Evolutionary conservation across 2,113 vertebrate species (phyloP), one percentile per base, ranked within the genome.

Genomic region (Condylura cristata): DNA sequence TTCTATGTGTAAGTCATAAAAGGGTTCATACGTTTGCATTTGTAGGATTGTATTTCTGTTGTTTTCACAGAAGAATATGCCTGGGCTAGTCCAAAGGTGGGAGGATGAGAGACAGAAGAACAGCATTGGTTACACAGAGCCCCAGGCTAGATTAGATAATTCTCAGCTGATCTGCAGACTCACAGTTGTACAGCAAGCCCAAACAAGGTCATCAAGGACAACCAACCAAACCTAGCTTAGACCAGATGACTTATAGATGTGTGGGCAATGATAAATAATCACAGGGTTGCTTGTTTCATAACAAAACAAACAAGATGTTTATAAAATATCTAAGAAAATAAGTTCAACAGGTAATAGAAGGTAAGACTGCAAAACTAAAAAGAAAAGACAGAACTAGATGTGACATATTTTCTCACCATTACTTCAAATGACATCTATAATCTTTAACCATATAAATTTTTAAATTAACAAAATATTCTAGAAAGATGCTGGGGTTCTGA

Each of bases 291-390:
- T 70, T 89, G 17, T 63, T 83, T 85, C 30, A 30, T 12, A 20
- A n/a, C 41, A 94, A 91, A 89, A 34, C 39, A 89, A 94, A 90
- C 30, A 75, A 71, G 11, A 53, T 61, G 5, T 28, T 97, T 86
- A 96, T 8, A 66, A 86, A 94, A 91, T 58, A 95, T 22, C 82
- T 86, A 90, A 56, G 37, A 92, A 95, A 92, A 79, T 37, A 51
- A 8, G 14, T 89, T 85, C 34, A 82, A 95, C 18, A 71, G 51
- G 34, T 66, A 94, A 95, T 7, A 39, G 7, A 30, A 96, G 61
- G 5, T 65, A 80, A 81, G 10, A 86, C 6, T 86, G 37, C 86
- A 18, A 84, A 87, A 12, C 14, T 72, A 78, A 93, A 39, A 75
- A 83, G 32, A 89, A 70, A 86, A 78, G 37, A 74, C 24, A 89